These are phyloP conservation scores for Pristionchus maxplancki DNA, from an alignment of 2,888 invertebrate species.

Conservation along the genomic window DNA sequence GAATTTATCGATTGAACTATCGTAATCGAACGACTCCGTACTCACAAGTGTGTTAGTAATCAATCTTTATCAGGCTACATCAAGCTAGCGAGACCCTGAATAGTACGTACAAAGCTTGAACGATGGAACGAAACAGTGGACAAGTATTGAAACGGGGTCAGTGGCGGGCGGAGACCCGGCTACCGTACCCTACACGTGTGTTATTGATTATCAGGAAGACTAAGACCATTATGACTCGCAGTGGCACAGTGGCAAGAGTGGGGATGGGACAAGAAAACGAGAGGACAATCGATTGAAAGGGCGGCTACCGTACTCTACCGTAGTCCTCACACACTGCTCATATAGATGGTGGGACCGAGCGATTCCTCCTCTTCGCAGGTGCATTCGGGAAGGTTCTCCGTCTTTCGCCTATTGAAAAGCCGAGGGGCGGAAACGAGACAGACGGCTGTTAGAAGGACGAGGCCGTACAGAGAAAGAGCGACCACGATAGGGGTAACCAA, in stretches of 20 bases:
- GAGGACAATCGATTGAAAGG: slow-evolving; percentile 12
- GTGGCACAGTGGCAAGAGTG: background rate
- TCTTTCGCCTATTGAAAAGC: background rate
- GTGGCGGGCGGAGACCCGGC: background rate
- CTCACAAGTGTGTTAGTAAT: background rate
- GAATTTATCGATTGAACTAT: slow-evolving; percentile 54
- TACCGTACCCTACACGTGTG: slow-evolving; percentile 37
- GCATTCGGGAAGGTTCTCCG: background rate
- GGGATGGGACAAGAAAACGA: background rate
- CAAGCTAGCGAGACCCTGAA: slow-evolving; percentile 10
- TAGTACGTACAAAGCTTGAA: background rate
- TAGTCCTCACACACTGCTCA: slow-evolving; percentile 33
- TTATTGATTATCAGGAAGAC: background rate
- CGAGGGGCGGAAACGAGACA: slow-evolving; percentile 35
- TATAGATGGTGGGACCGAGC: slow-evolving; percentile 36
- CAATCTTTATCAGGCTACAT: slow-evolving; percentile 18
- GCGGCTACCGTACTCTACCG: background rate
- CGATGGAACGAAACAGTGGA: background rate
- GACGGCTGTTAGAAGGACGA: slow-evolving; percentile 15
- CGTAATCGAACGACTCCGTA: background rate
- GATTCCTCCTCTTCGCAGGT: slow-evolving; percentile 41
- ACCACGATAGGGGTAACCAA: background rate
- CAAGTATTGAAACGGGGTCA: background rate
- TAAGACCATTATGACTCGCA: background rate
- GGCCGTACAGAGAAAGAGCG: background rate